phyloP scores from a whole-genome alignment of 2,797 vertebrate species.

The Sebastes glaucus region DNA sequence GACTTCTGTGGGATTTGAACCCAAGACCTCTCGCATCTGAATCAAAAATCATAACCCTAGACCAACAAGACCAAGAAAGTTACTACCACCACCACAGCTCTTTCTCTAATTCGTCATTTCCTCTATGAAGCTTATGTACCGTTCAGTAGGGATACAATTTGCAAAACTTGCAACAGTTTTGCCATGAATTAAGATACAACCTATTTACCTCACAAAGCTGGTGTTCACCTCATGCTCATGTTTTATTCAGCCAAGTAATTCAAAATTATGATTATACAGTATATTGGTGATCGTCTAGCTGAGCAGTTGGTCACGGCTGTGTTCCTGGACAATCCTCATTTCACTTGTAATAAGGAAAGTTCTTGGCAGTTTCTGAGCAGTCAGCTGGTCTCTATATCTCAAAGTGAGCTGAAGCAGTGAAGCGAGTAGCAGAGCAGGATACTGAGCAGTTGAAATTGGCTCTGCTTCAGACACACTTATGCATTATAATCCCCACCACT shows the following conservation, averaged over 20 bases:
- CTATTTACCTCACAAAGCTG: neutral
- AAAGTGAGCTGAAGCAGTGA: neutral
- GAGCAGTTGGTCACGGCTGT: neutral
- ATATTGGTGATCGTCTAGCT: neutral
- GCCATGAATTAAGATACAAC: neutral
- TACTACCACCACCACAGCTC: accelerated
- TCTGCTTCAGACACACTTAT: neutral
- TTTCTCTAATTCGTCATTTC: accelerated
- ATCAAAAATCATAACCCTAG: accelerated
- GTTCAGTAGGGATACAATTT: neutral
- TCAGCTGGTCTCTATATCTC: constrained; percentile 22
- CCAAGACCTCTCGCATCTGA: too few species aligned
- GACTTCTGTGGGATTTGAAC: too few species aligned
- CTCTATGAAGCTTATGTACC: accelerated
- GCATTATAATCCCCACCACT: neutral
- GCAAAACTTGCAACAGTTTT: neutral
- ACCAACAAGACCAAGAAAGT: neutral
- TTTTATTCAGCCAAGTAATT: neutral
- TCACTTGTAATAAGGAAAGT: constrained; percentile 11
- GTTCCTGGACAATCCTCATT: neutral
- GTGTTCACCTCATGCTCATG: neutral
- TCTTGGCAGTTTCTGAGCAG: neutral
- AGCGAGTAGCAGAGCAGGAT: constrained; percentile 14
- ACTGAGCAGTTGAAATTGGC: neutral
- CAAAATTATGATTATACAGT: neutral